Percentiles rank a stretch among this genome's conserved stretches.
phyloP scores from a whole-genome alignment of 2,113 vertebrate genomes.

The Formicarius rufipectus region DNA sequence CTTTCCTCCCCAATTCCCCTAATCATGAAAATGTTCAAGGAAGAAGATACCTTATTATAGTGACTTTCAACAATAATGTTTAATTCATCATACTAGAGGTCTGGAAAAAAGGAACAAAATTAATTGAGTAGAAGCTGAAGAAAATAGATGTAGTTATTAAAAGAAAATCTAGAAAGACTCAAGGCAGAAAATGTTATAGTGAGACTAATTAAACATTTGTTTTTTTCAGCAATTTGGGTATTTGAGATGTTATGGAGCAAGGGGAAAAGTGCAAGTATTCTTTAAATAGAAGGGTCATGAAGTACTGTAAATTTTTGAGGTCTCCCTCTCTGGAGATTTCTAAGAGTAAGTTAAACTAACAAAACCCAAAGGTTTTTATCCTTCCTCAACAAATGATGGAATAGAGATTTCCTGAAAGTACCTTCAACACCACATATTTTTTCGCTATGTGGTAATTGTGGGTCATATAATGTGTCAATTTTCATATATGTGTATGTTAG shows the following conservation, averaged over 20 bases:
- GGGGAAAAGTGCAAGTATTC: not conserved
- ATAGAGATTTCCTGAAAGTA: not conserved
- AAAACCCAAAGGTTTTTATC: not conserved
- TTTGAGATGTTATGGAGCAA: not conserved
- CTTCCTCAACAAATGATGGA: not conserved
- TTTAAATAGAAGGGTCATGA: not conserved
- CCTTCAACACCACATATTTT: not conserved
- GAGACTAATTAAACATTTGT: not conserved
- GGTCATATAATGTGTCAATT: not conserved
- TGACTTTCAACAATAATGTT: no score
- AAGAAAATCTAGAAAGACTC: not conserved
- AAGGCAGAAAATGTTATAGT: not conserved
- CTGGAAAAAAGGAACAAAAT: not conserved
- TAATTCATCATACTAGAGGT: no score
- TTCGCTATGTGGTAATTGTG: not conserved
- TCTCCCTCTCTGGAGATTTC: not conserved
- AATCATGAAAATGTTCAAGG: not conserved
- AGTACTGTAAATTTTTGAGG: not conserved
- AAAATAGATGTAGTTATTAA: not conserved
- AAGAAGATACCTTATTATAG: not conserved
- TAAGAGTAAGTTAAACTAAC: not conserved
- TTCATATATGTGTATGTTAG: not conserved
- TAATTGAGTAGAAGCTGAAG: not conserved
- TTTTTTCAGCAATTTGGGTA: not conserved
- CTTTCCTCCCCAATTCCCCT: not conserved